A percentile compares a stretch with the other conserved stretches of the same genome.
phyloP scores from a whole-genome alignment of 2,797 vertebrate genomes.

The Argyrosomus regius region DNA sequence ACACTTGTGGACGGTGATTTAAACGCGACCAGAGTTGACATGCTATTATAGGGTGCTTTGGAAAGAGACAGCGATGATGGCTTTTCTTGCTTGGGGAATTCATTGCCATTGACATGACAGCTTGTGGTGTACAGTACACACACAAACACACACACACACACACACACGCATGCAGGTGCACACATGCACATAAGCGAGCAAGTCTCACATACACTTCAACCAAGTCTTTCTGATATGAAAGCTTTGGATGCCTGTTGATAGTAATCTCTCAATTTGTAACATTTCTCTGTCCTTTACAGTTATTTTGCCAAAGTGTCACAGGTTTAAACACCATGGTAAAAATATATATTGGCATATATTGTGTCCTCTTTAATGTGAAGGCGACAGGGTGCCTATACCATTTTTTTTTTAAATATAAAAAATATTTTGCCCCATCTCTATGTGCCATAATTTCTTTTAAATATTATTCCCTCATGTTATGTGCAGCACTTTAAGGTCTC shows the following conservation, averaged over 20 bases:
- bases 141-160: slow-evolving; percentile 1
- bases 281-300: slow-evolving; percentile 35
- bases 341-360: background rate
- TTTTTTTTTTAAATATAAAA: slow-evolving; percentile 8
- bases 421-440: background rate
- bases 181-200: background rate
- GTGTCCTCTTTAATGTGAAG: background rate
- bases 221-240: slow-evolving; percentile 35
- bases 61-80: slow-evolving; percentile 45
- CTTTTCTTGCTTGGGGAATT: slow-evolving; percentile 55
- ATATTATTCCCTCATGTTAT: slow-evolving; percentile 28
- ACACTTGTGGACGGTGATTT: slow-evolving; percentile 58
- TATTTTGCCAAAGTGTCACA: slow-evolving; percentile 52
- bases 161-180: background rate
- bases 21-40: slow-evolving; percentile 55
- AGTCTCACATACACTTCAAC: slow-evolving; percentile 19
- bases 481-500: background rate
- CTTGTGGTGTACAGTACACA: slow-evolving; percentile 2
- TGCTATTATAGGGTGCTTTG: slow-evolving; percentile 55
- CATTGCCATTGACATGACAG: slow-evolving; percentile 38
- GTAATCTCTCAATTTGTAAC: slow-evolving; percentile 45
- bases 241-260: slow-evolving; percentile 45
- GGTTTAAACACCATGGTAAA: background rate
- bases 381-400: background rate
- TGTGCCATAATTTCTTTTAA: slow-evolving; percentile 25